A percentile compares a stretch with the other conserved stretches of the same genome.
phyloP scores from a whole-genome alignment of 2,888 invertebrate species.

The Synanthedon tipuliformis region DNA sequence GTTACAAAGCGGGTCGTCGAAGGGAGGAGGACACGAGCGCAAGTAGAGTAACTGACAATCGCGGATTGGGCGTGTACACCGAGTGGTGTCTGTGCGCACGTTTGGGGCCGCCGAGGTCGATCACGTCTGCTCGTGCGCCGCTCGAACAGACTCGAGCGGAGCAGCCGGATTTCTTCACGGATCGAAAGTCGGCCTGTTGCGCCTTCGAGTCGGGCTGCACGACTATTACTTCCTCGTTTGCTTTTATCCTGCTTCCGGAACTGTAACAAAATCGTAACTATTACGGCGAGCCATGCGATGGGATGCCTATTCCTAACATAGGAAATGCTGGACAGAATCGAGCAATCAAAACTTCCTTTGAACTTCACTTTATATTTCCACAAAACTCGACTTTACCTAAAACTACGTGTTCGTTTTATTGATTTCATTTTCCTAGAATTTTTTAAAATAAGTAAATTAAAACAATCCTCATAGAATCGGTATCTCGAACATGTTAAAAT shows the following conservation, averaged over 20 bases:
- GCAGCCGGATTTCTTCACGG: not conserved
- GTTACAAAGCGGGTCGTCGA: not conserved
- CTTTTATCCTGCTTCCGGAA: not conserved
- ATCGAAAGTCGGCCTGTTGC: not conserved
- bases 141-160: not conserved
- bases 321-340: too few species aligned
- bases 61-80: constrained; percentile 35
- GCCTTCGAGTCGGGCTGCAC: not conserved
- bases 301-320: not conserved
- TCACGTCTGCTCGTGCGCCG: constrained; percentile 12
- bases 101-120: constrained; percentile 19
- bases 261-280: not conserved
- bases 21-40: not conserved
- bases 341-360: too few species aligned
- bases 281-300: not conserved
- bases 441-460: too few species aligned
- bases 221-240: not conserved
- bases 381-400: too few species aligned
- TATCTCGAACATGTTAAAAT: too few species aligned
- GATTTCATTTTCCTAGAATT: too few species aligned
- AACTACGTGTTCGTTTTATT: too few species aligned
- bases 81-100: constrained; percentile 4
- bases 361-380: too few species aligned
- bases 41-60: constrained; percentile 28
- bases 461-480: too few species aligned